phyloP scores from a whole-genome alignment of 2,113 vertebrate species.

The Lampris megalopsis region DNA sequence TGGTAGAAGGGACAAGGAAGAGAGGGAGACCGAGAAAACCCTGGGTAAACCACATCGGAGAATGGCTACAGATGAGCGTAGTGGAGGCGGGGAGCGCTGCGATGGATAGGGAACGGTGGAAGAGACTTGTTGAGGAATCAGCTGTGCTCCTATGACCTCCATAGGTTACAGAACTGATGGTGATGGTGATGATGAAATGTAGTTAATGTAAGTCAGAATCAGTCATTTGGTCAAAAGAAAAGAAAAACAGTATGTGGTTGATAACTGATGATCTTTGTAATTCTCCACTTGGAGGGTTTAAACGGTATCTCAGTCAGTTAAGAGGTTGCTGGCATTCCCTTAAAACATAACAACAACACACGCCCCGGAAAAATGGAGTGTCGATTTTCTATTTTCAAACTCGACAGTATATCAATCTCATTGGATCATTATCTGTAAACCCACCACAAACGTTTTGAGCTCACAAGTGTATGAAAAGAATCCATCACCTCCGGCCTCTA shows the following conservation, averaged over 20 bases:
- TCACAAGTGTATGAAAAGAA: background rate
- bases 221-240: background rate
- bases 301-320: background rate
- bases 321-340: background rate
- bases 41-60: no score
- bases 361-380: no score
- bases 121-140: no score
- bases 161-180: no score
- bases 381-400: background rate
- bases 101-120: no score
- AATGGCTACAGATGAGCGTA: no score
- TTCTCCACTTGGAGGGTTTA: no score
- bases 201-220: background rate
- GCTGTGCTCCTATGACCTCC: no score
- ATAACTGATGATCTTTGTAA: no score
- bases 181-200: background rate
- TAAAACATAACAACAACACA: background rate
- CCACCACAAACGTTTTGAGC: background rate
- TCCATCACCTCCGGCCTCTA: slow-evolving; percentile 1
- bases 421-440: slow-evolving; percentile 25
- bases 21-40: no score
- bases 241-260: background rate
- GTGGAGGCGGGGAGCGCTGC: no score
- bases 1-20: no score
- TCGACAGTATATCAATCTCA: slow-evolving; percentile 6